phyloP scores from a whole-genome alignment of 2,888 invertebrate genomes.

The Ephialtes manifestator region DNA sequence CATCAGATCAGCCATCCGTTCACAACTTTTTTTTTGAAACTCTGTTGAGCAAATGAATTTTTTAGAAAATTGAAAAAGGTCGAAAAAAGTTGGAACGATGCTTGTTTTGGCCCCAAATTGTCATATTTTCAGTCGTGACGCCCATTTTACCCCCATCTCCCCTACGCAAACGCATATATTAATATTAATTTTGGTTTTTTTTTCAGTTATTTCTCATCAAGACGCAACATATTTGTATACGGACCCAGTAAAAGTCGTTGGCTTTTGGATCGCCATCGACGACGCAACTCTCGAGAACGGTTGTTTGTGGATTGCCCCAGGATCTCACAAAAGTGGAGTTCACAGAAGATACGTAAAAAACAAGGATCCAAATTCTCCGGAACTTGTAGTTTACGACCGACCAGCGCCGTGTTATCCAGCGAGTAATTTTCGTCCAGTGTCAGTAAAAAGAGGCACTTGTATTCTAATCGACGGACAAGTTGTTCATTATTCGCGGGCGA shows the following conservation, averaged over 20 bases:
- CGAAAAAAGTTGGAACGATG: too few relatives aligned
- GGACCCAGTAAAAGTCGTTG: constrained; percentile 93
- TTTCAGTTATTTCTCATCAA: constrained; percentile 92
- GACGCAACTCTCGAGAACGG: constrained; percentile 97
- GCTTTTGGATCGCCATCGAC: constrained; percentile 98
- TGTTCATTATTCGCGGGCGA: constrained; percentile 96
- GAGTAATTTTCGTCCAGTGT: constrained; percentile 92
- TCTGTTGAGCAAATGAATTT: too few relatives aligned
- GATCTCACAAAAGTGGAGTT: constrained; percentile 95
- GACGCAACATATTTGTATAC: constrained; percentile 96
- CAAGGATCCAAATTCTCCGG: constrained; percentile 88
- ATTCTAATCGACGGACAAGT: constrained; percentile 97
- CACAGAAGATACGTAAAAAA: constrained; percentile 91
- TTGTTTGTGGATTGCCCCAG: constrained; percentile 96
- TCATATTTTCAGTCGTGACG: too few relatives aligned
- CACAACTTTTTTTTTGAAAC: too few relatives aligned
- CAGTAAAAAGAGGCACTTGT: constrained; percentile 95
- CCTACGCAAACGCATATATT: background rate
- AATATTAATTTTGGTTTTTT: background rate
- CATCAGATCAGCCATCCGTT: too few relatives aligned
- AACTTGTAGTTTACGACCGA: constrained; percentile 90
- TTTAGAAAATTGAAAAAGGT: too few relatives aligned
- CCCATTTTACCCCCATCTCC: too few relatives aligned
- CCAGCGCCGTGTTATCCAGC: constrained; percentile 90
- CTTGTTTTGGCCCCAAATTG: too few relatives aligned